A percentile compares a stretch with the other conserved stretches of the same genome.
phyloP scores from a whole-genome alignment of 92 coral and sea anemone species.

The Anthopleura xanthogrammica region DNA sequence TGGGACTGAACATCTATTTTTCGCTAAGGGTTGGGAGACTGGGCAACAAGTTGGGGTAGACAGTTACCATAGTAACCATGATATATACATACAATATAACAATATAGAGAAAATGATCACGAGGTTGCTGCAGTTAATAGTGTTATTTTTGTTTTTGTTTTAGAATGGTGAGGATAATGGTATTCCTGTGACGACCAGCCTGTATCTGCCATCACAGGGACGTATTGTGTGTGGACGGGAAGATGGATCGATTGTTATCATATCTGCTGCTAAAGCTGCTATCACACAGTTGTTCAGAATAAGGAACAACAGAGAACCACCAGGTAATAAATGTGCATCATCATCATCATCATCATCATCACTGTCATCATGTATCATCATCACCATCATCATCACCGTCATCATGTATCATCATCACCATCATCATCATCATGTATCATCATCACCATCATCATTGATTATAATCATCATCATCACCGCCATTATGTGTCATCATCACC shows the following conservation, averaged over 20 bases:
- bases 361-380: not conserved
- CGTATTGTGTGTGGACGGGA: conserved; percentile 92
- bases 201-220: conserved; percentile 82
- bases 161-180: conserved; percentile 67
- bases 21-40: no score
- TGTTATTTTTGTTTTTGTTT: not conserved
- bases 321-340: conserved; percentile 3
- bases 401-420: not conserved
- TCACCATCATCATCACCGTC: not conserved
- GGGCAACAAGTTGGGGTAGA: no score
- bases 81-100: no score
- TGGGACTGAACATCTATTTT: no score
- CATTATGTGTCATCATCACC: no score
- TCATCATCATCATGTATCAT: not conserved
- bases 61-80: no score
- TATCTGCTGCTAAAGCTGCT: conserved; percentile 91
- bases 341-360: not conserved
- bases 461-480: not conserved
- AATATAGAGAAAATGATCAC: not conserved
- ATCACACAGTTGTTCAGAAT: conserved; percentile 76
- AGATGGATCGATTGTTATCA: conserved; percentile 90
- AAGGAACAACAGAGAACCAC: conserved; percentile 33
- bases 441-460: not conserved
- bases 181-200: conserved; percentile 72
- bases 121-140: not conserved